Conservation (phyloP, 2,113 vertebrate species). For the Hydrochoerus hydrochaeris region DNA sequence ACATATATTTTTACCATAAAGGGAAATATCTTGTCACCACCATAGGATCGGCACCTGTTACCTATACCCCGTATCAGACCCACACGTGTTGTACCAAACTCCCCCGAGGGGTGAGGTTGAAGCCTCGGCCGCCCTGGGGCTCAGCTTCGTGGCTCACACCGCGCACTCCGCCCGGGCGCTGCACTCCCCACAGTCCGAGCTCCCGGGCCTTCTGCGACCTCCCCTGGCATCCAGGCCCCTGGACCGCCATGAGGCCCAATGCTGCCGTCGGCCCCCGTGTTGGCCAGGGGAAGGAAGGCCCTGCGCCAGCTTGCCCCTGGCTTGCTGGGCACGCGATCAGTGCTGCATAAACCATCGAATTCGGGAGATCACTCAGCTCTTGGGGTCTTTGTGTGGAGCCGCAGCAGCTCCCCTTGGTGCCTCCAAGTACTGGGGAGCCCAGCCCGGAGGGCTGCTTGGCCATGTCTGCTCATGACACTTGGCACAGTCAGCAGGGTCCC, state of each 20-base stretch:
- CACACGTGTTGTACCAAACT: too few relatives aligned
- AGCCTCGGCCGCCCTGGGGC: too few relatives aligned
- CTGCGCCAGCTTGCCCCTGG: too few relatives aligned
- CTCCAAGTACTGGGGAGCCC: background rate
- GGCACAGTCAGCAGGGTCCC: background rate
- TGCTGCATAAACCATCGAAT: background rate
- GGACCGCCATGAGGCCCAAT: too few relatives aligned
- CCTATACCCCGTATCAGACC: background rate
- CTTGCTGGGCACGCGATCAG: background rate
- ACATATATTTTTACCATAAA: background rate
- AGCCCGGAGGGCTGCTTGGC: background rate
- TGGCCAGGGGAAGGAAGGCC: background rate
- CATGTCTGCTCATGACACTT: background rate
- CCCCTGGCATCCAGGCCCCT: too few relatives aligned
- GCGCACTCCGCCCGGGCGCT: background rate
- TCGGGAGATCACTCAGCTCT: background rate
- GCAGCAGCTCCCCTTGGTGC: background rate
- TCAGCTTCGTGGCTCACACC: background rate
- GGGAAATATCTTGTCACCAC: background rate
- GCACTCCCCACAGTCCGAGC: background rate
- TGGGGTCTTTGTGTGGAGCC: background rate
- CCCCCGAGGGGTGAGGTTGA: too few relatives aligned
- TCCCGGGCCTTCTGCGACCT: too few relatives aligned
- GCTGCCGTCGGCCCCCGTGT: background rate
- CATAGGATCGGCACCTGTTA: background rate